These are phyloP conservation scores for Palloptera scutellata DNA, from an alignment of 2,888 invertebrate species.

Conservation along the genomic window DNA sequence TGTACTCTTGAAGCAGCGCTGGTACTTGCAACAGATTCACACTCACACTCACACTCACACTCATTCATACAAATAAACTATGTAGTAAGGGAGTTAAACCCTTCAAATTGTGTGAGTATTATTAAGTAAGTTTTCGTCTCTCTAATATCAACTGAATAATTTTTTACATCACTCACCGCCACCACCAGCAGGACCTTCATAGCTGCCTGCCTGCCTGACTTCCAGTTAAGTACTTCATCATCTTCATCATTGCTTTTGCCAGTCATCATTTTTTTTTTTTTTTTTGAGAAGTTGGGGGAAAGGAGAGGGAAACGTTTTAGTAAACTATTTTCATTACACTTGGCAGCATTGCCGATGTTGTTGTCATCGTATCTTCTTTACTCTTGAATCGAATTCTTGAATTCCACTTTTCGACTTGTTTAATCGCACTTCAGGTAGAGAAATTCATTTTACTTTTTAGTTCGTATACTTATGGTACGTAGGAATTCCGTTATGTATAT, in stretches of 20 bases:
- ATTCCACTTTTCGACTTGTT: conserved; percentile 3
- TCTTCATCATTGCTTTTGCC: background rate
- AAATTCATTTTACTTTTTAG: background rate
- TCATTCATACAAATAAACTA: conserved; percentile 6
- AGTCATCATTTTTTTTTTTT: background rate
- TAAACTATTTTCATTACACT: conserved; percentile 12
- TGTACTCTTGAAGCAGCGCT: conserved; percentile 19
- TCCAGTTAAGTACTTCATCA: background rate
- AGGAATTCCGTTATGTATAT: too few relatives aligned
- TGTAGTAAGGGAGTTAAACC: conserved; percentile 5
- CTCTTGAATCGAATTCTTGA: background rate
- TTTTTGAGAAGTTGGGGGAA: too few relatives aligned
- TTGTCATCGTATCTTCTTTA: background rate
- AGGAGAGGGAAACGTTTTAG: conserved; percentile 17
- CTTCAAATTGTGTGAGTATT: conserved; percentile 1
- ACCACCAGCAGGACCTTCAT: background rate
- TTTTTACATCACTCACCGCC: conserved; percentile 1
- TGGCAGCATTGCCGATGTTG: conserved; percentile 1
- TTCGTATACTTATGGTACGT: too few relatives aligned
- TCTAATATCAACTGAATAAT: background rate
- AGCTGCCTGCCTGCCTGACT: too few relatives aligned
- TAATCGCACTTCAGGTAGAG: conserved; percentile 3
- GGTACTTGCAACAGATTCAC: conserved; percentile 20
- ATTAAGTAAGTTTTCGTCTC: background rate
- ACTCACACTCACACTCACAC: background rate